These are phyloP conservation scores for Mastacembelus armatus DNA, from an alignment of 2,797 vertebrate species.

Conservation along the genomic window DNA sequence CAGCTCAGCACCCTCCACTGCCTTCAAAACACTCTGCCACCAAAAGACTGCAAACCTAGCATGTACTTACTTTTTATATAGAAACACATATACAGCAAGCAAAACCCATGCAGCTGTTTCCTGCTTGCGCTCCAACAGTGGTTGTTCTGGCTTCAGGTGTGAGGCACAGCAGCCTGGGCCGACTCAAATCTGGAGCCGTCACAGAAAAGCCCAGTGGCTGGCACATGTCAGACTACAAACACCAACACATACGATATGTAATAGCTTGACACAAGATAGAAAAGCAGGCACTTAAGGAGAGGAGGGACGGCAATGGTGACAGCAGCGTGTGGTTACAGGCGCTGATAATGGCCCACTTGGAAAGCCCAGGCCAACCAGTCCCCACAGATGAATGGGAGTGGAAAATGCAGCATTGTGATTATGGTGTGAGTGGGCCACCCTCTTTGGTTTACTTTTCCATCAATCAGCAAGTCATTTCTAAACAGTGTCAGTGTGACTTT, in stretches of 20 bases:
- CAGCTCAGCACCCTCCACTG: conserved; percentile 22
- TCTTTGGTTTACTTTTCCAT: conserved; percentile 61
- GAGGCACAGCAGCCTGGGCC: conserved; percentile 1
- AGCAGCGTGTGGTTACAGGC: conserved; percentile 51
- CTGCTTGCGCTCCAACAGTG: conserved; percentile 1
- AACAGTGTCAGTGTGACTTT: conserved; percentile 56
- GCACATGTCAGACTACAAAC: conserved; percentile 15
- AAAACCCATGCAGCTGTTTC: background rate
- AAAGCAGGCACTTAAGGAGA: conserved; percentile 17
- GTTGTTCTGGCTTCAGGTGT: conserved; percentile 29
- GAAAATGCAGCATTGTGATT: conserved; percentile 55
- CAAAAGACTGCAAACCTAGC: conserved; percentile 24
- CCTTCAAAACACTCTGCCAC: conserved; percentile 21
- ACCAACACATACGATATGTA: background rate
- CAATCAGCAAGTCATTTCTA: conserved; percentile 52
- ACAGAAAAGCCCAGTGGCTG: conserved; percentile 7
- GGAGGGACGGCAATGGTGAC: background rate
- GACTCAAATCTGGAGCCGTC: conserved; percentile 38
- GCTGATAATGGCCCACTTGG: conserved; percentile 25
- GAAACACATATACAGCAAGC: background rate
- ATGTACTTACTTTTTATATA: conserved; percentile 3
- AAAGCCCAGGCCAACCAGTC: conserved; percentile 10
- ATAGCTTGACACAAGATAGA: conserved; percentile 24
- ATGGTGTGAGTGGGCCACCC: conserved; percentile 28
- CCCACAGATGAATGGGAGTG: conserved; percentile 38